Evolutionary conservation across 2,888 invertebrate genomes (phyloP).

Genomic region (Diloba caeruleocephala): DNA sequence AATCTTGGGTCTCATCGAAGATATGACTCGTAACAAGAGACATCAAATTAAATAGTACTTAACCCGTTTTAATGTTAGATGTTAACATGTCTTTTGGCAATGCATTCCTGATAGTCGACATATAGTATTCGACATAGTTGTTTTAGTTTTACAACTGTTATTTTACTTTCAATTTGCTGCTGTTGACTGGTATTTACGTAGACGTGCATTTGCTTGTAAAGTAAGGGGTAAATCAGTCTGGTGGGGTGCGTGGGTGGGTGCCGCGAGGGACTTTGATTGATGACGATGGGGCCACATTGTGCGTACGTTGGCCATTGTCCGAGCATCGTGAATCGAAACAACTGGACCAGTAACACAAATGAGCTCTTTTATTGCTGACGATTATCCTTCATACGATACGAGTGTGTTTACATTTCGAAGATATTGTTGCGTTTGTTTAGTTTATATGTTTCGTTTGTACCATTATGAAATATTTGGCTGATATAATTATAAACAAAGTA

Average conservation of each 20-base stretch:
- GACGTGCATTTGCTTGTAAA: slow-evolving; percentile 68
- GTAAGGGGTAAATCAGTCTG: slow-evolving; percentile 66
- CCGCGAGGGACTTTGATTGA: slow-evolving; percentile 77
- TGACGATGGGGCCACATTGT: slow-evolving; percentile 78
- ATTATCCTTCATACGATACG: slow-evolving; percentile 65
- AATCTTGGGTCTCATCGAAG: slow-evolving; percentile 16
- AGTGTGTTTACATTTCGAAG: slow-evolving; percentile 55
- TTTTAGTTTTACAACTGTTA: slow-evolving; percentile 27
- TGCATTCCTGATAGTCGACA: slow-evolving; percentile 30
- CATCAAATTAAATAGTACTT: slow-evolving; percentile 1
- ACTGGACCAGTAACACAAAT: slow-evolving; percentile 73
- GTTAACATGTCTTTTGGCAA: slow-evolving; percentile 21
- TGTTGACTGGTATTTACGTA: slow-evolving; percentile 51
- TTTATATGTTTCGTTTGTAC: slow-evolving; percentile 9
- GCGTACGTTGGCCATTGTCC: slow-evolving; percentile 81
- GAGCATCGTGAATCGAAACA: slow-evolving; percentile 79
- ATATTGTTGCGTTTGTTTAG: slow-evolving; percentile 20
- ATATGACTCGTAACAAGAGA: slow-evolving; percentile 10
- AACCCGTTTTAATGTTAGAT: slow-evolving; percentile 13
- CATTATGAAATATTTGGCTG: neutral
- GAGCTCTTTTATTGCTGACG: slow-evolving; percentile 74
- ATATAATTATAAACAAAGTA: slow-evolving; percentile 12
- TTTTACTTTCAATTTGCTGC: slow-evolving; percentile 52
- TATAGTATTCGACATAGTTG: slow-evolving; percentile 30
- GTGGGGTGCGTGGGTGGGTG: slow-evolving; percentile 62